These are phyloP conservation scores for Sylvicola fuscatus DNA, from an alignment of 2,888 invertebrate species.

Conservation along the genomic window DNA sequence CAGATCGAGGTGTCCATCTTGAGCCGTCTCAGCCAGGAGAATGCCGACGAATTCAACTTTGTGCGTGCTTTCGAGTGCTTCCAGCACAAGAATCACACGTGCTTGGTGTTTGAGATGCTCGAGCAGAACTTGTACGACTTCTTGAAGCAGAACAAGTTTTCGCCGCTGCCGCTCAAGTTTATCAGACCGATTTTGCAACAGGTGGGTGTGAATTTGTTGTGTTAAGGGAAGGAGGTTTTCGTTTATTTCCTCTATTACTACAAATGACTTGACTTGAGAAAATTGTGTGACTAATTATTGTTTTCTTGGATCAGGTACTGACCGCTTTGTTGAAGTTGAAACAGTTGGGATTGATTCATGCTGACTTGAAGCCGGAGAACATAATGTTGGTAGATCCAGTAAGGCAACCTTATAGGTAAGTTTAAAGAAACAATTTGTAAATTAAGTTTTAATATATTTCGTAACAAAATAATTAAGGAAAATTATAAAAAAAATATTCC, in stretches of 20 bases:
- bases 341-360: conserved; percentile 98
- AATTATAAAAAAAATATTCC: conserved; percentile 21
- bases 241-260: conserved; percentile 1
- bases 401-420: conserved; percentile 71
- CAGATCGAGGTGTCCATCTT: conserved; percentile 98
- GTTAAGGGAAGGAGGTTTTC: background rate
- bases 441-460: no score
- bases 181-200: conserved; percentile 98
- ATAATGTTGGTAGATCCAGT: conserved; percentile 99
- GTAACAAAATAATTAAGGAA: no score
- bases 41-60: conserved; percentile 99
- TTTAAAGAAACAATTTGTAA: no score
- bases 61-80: conserved; percentile 99
- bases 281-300: background rate
- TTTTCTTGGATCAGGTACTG: conserved; percentile 25
- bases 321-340: conserved; percentile 45
- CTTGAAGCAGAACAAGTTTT: conserved; percentile 98
- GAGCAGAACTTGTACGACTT: conserved; percentile 99
- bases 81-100: conserved; percentile 98
- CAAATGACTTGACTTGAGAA: background rate
- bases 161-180: conserved; percentile 92
- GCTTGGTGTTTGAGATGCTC: conserved; percentile 98
- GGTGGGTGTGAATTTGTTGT: conserved; percentile 40
- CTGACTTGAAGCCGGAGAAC: conserved; percentile 98
- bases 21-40: conserved; percentile 85